Base-by-base conservation (phyloP, 1,140 invertebrate genomes). In the Acromyrmex charruanus region DNA sequence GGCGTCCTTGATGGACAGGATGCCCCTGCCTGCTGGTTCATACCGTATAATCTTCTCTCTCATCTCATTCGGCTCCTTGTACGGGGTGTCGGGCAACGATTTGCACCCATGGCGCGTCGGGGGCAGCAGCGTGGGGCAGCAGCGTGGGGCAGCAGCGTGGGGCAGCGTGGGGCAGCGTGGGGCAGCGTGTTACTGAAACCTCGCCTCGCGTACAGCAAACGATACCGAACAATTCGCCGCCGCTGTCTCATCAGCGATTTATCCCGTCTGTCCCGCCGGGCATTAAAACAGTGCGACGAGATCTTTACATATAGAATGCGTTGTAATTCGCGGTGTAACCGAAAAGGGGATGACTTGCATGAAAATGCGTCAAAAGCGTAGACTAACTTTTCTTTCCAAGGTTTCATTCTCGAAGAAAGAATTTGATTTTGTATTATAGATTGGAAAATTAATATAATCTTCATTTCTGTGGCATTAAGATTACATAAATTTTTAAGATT, bases 1-100 rank as follows among this genome's bases (percentile, higher is more conserved):
- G 92, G 91, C 92, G 93, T 93, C 92, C 93, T 93, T 93, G 93
- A 93, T 93, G 91, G 93, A 94, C 92, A 93, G 93, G 93, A 93
- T 93, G 93, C 92, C 89, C 92, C 93, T 92, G 92, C 91, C 92
- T 88, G 91, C 80, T 89, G 93, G 87, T 86, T 88, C 89, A 87
- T 90, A 91, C 91, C 90, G 90, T 94, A 90, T 93, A 94, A 94
- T 93, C 93, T 93, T 93, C 92, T 93, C 87, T 92, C 92, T 93
- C 93, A 91, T 93, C 92, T 93, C 92, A 92, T 93, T 93, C 91
- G 92, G 91, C 88, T 92, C 90, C 90, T 93, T 91, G 92, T 92
- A 87, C 92, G 91, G 88, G 86, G 90, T 90, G 92, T 93, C 93
- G 90, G 87, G 82, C 65, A 88, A 92, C 91, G 92, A 93, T 92